A percentile compares a stretch with the other conserved stretches of the same genome.
Conservation (phyloP, 2,113 vertebrate genomes). For the Colossoma macropomum region DNA sequence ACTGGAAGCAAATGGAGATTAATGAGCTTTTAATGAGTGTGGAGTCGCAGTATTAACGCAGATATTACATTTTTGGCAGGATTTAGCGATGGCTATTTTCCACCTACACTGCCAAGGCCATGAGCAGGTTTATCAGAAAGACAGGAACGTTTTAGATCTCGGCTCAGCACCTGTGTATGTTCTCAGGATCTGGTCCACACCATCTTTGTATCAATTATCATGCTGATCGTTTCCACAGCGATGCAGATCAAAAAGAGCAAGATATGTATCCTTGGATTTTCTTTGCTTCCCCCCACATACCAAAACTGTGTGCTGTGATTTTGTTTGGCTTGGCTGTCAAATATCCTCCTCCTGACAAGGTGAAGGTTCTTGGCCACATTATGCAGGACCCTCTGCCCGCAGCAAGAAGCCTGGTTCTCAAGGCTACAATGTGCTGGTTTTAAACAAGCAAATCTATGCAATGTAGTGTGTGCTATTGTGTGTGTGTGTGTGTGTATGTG, state of each 20-base stretch:
- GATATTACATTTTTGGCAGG: constrained; percentile 33
- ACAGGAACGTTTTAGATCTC: background rate
- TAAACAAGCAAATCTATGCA: no score
- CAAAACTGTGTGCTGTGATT: no score
- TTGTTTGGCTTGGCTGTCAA: no score
- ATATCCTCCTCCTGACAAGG: no score
- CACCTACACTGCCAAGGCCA: constrained; percentile 23
- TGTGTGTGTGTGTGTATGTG: constrained; percentile 42
- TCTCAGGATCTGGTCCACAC: background rate
- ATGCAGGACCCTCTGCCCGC: no score
- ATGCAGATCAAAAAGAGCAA: background rate
- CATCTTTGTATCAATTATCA: background rate
- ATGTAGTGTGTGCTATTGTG: no score
- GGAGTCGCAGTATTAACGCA: constrained; percentile 2
- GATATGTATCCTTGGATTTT: no score
- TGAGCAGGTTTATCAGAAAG: background rate
- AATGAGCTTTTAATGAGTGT: constrained; percentile 36
- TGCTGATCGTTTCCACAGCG: background rate
- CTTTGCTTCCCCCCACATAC: no score
- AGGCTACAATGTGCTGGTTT: no score
- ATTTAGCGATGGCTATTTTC: constrained; percentile 40
- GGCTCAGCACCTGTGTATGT: background rate
- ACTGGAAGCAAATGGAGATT: constrained; percentile 30
- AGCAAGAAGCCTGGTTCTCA: no score
- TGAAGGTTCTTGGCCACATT: no score